Conservation (phyloP, 30 jellyfish, hydroid and myxozoan genomes). For the Aurelia coerulea region DNA sequence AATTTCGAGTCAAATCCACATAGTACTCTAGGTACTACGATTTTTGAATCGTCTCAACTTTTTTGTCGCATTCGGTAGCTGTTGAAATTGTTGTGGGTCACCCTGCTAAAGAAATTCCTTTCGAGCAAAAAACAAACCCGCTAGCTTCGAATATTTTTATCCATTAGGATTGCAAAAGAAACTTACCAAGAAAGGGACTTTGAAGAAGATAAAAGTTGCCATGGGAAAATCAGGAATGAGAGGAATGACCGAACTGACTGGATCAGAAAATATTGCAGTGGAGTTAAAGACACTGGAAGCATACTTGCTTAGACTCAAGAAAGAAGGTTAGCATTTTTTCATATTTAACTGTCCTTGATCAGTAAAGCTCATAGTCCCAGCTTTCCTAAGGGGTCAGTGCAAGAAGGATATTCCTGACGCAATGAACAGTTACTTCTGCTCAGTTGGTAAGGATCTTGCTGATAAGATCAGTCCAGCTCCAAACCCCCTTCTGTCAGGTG, state of each 20-base stretch:
- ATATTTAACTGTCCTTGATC: not conserved
- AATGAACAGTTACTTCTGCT: no score
- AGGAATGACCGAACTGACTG: slow-evolving; percentile 39
- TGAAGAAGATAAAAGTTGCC: slow-evolving; percentile 41
- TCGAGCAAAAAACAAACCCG: no score
- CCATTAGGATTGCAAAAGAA: slow-evolving; percentile 23
- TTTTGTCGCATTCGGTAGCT: not conserved
- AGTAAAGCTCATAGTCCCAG: no score
- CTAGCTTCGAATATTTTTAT: not conserved
- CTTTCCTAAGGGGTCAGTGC: no score
- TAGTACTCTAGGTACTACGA: no score
- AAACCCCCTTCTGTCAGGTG: no score
- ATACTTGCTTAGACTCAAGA: slow-evolving; percentile 19
- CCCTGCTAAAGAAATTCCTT: no score
- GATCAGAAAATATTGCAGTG: slow-evolving; percentile 33
- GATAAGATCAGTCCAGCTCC: no score
- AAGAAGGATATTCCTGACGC: no score
- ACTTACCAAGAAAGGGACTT: slow-evolving; percentile 33
- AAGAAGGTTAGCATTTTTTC: slow-evolving; percentile 31
- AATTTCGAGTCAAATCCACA: no score
- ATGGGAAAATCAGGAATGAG: slow-evolving; percentile 54
- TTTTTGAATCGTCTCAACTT: no score
- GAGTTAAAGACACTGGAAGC: slow-evolving; percentile 64
- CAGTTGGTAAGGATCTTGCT: no score
- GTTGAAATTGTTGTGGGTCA: not conserved